Base-by-base conservation (phyloP, 2,888 invertebrate genomes). In the Drosophila peninsularis region DNA sequence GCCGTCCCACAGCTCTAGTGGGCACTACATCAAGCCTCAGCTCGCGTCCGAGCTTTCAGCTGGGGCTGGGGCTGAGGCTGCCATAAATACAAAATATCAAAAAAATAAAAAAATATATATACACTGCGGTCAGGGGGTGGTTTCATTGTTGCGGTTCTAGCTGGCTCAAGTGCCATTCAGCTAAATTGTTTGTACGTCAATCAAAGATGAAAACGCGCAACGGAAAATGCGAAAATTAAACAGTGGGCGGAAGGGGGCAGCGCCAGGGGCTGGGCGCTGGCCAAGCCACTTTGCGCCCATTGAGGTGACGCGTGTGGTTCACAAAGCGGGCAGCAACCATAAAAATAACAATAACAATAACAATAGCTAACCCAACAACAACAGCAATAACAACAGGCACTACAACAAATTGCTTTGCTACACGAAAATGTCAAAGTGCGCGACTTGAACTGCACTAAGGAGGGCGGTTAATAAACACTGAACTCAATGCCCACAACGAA, bases 191-290 rank as follows among this genome's bases (percentile, higher is more conserved):
- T 87, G 86, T 89, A 75, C 85, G 88, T 90, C 88, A 90, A 88
- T 88, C 88, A 88, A 90, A 84, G 83, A 82, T 80, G 80, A 80
- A 88, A 86, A 87, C 80, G 77, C 83, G 75, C 76, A 80, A 85
- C 74, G 80, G 87, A 90, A 88, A 88, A 88, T 89, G 90, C 89
- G 89, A 90, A 90, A 89, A 89, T 88, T 88, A 89, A 89, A 89
- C 82, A 89, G 66, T 68, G 68, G 62, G 42, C 57, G 55, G 54
- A 42, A 30, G 45, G 58, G 41, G 41, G 57, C 53, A 41, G 5
- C 9, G 19, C 10, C 45, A 66, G 32, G 63, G 58, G 60, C 11
- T 32, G 45, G 47, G 24, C 44, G 24, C 24, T 61, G 66, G 70
- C 54, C 58, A 62, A 71, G 80, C 78, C 84, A 88, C 88, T 88